A percentile compares a stretch with the other conserved stretches of the same genome.
Evolutionary conservation across 2,797 vertebrate genomes (phyloP).

Genomic region (Rhinatrema bivittatum): DNA sequence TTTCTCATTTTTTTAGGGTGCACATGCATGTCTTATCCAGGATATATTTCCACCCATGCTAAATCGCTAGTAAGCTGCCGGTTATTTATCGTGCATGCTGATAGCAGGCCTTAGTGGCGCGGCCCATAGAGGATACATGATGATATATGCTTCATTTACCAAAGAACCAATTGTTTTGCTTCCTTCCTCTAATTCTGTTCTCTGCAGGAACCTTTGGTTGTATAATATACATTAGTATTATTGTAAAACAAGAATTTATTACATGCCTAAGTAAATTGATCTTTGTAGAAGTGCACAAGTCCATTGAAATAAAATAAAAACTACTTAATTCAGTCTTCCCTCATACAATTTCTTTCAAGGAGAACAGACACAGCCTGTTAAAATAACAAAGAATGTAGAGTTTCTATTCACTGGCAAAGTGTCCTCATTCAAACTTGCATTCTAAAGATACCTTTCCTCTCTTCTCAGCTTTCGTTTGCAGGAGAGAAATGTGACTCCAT

Average conservation of each 20-base stretch:
- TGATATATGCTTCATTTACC: slow-evolving; percentile 51
- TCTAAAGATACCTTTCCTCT: slow-evolving; percentile 81
- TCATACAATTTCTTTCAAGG: slow-evolving; percentile 71
- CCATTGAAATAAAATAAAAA: slow-evolving; percentile 82
- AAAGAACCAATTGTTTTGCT: slow-evolving; percentile 63
- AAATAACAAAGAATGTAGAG: slow-evolving; percentile 93
- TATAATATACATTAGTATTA: slow-evolving; percentile 58
- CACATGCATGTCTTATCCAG: too few species aligned
- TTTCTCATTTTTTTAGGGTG: too few species aligned
- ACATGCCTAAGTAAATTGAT: slow-evolving; percentile 73
- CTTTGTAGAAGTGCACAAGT: slow-evolving; percentile 71
- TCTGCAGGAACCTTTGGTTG: slow-evolving; percentile 49
- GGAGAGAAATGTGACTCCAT: slow-evolving; percentile 72
- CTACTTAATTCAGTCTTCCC: slow-evolving; percentile 74
- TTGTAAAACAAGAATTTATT: slow-evolving; percentile 77
- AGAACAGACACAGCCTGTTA: slow-evolving; percentile 94
- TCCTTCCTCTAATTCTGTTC: slow-evolving; percentile 43
- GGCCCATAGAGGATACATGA: slow-evolving; percentile 51
- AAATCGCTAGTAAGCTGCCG: too few species aligned
- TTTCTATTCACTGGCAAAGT: slow-evolving; percentile 93
- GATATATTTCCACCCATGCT: too few species aligned
- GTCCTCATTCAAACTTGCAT: slow-evolving; percentile 82
- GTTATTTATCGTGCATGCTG: too few species aligned
- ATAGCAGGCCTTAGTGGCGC: too few species aligned
- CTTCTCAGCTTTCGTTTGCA: slow-evolving; percentile 76